These are phyloP conservation scores for Gari tellinella DNA, from an alignment of 2,888 invertebrate genomes.

Conservation along the genomic window DNA sequence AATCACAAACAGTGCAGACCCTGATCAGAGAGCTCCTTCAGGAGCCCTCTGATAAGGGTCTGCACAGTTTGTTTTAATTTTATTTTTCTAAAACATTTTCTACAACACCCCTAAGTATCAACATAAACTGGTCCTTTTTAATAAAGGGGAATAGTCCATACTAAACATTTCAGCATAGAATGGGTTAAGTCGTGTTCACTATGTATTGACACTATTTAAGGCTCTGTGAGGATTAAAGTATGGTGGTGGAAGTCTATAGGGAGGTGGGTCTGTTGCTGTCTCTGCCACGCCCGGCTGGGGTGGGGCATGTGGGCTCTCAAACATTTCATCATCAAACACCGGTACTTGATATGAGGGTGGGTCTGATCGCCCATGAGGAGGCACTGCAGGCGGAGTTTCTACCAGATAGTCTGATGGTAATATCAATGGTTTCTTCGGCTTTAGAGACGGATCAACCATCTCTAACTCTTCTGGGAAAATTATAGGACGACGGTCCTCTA, in stretches of 20 bases:
- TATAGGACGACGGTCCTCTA: constrained; percentile 74
- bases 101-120: too few species aligned
- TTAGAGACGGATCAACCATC: constrained; percentile 64
- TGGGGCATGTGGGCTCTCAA: constrained; percentile 16
- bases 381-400: constrained; percentile 54
- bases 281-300: constrained; percentile 24
- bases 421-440: constrained; percentile 66
- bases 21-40: too few species aligned
- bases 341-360: constrained; percentile 31
- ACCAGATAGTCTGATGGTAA: constrained; percentile 62
- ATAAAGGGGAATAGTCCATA: too few species aligned
- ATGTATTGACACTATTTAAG: too few species aligned
- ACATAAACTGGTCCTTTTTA: too few species aligned
- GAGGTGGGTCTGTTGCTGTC: constrained; percentile 51
- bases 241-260: constrained; percentile 64
- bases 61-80: too few species aligned
- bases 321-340: constrained; percentile 24
- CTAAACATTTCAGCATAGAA: too few species aligned
- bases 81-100: too few species aligned
- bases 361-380: constrained; percentile 40
- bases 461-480: constrained; percentile 76
- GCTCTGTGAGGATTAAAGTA: constrained; percentile 61
- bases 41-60: too few species aligned
- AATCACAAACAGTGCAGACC: too few species aligned
- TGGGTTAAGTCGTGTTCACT: too few species aligned